Percentiles rank a stretch among this genome's conserved stretches.
Evolutionary conservation across 1,140 invertebrate species (phyloP).

Genomic region (Saccostrea glomerata): DNA sequence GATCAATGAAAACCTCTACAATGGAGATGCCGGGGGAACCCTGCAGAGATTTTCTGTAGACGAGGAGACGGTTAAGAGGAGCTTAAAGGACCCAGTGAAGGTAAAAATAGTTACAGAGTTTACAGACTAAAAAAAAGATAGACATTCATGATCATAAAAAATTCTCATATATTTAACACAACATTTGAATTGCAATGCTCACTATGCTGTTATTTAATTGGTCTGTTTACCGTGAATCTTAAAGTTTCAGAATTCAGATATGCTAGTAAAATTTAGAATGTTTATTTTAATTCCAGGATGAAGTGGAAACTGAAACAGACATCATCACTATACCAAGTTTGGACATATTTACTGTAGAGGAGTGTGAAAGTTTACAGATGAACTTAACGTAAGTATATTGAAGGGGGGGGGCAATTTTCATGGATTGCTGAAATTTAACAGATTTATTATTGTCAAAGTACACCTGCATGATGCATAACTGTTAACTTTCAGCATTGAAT

Average conservation of each 20-base stretch:
- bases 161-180: constrained; percentile 10
- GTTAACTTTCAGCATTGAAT: too few relatives aligned
- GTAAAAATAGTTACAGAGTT: constrained; percentile 21
- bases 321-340: constrained; percentile 27
- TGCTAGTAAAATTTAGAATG: not conserved
- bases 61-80: constrained; percentile 35
- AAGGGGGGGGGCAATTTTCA: not conserved
- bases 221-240: too few relatives aligned
- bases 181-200: too few relatives aligned
- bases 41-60: constrained; percentile 38
- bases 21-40: not conserved
- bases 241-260: not conserved
- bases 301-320: constrained; percentile 23
- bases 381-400: constrained; percentile 48
- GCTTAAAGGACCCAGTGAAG: constrained; percentile 45
- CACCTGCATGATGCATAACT: too few relatives aligned
- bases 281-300: constrained; percentile 36
- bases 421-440: too few relatives aligned
- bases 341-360: constrained; percentile 37
- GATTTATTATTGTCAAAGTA: too few relatives aligned
- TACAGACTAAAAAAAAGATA: not conserved
- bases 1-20: constrained; percentile 52
- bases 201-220: too few relatives aligned
- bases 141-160: not conserved
- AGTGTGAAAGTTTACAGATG: constrained; percentile 51